Base-by-base conservation (phyloP, 1,140 invertebrate genomes). In the Gonatopus flavifemur region DNA sequence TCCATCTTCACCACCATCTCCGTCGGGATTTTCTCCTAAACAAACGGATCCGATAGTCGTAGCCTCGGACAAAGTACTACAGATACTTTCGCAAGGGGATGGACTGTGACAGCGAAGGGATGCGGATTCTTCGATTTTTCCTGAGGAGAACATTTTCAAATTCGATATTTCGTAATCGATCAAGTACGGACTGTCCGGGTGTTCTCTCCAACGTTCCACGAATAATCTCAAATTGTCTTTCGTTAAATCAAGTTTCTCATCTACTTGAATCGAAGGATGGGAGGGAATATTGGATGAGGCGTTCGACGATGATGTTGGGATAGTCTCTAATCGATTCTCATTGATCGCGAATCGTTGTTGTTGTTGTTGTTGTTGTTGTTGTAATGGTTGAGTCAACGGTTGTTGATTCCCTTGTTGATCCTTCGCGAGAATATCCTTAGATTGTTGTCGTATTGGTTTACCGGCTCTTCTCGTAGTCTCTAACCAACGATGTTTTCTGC, bases 161-260 rank as follows among this genome's bases (percentile, higher is more conserved):
- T n/a, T n/a, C n/a, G n/a, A n/a, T n/a, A 25, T 58, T 66, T 49
- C 36, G 81, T 82, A n/a, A 58, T 91, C 88, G 60, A 91, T 87
- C 2, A 87, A 77, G 64, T 92, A 92, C 0, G 90, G 90, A 19
- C 88, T 91, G 64, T 91, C 87, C 0, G 89, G 88, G 72, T 91
- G 89, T 56, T 90, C 89, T 48, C 88, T 85, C 90, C 90, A 93
- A 36, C 90, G 80, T 60, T 91, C 90, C n/a, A 94, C 90, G 74
- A 92, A 93, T 55, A 86, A 77, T 51, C 85, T 81, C 12, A 94
- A 79, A 72, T 93, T 93, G 64, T 91, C 89, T 78, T 94, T 93
- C n/a, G 90, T 84, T 42, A 88, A 80, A 62, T 91, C 89, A 60
- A 92, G 79, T 52, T 87, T 85, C 44, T 84, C 56, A n/a, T n/a